Conservation (phyloP, 2,888 invertebrate genomes). For the Xestia sexstrigata region DNA sequence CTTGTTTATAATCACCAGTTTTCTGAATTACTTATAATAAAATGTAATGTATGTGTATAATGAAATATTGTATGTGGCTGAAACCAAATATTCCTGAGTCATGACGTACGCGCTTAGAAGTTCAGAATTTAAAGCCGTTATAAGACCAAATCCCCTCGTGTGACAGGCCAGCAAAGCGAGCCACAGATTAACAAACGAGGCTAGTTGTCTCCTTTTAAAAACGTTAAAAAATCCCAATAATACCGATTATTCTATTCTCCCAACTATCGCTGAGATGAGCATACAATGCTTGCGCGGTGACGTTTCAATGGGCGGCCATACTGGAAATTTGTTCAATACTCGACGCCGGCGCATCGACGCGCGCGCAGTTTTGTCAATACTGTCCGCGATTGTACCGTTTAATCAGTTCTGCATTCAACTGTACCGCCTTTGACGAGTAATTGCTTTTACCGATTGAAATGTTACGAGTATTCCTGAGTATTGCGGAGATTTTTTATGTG, state of each 20-base stretch:
- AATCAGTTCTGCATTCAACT: slow-evolving; percentile 88
- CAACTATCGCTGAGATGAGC: slow-evolving; percentile 72
- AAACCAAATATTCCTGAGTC: background rate
- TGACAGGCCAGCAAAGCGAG: slow-evolving; percentile 47
- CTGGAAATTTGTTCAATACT: slow-evolving; percentile 87
- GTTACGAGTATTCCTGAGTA: slow-evolving; percentile 76
- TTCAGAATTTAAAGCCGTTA: slow-evolving; percentile 24
- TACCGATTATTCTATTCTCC: slow-evolving; percentile 72
- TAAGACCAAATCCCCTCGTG: slow-evolving; percentile 28
- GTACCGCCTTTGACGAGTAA: slow-evolving; percentile 90
- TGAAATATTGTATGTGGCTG: background rate
- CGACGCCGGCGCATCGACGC: slow-evolving; percentile 80
- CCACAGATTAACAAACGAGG: slow-evolving; percentile 60
- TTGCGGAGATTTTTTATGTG: slow-evolving; percentile 55
- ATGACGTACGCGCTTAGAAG: background rate
- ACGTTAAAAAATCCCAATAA: slow-evolving; percentile 74
- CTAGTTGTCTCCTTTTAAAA: slow-evolving; percentile 61
- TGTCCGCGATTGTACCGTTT: slow-evolving; percentile 86
- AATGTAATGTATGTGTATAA: background rate
- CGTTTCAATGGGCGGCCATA: slow-evolving; percentile 87
- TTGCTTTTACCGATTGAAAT: slow-evolving; percentile 89
- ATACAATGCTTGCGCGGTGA: slow-evolving; percentile 84
- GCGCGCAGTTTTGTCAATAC: slow-evolving; percentile 87
- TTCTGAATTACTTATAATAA: background rate
- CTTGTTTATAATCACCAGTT: background rate